Conservation (phyloP, 2,797 vertebrate genomes). For the Muraenolepis orangiensis region DNA sequence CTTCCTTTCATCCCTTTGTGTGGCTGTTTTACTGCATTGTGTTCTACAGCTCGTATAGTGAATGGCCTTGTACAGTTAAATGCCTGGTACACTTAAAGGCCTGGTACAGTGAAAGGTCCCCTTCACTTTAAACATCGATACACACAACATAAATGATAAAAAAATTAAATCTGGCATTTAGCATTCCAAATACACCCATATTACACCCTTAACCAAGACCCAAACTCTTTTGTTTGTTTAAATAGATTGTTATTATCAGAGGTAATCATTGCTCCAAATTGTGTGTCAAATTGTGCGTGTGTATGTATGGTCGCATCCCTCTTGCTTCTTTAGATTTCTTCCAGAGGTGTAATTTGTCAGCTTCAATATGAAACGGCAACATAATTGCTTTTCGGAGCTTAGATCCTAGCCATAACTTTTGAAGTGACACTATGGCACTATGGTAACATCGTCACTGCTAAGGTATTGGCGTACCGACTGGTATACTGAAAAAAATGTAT, state of each 20-base stretch:
- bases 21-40: too few relatives aligned
- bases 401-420: neutral
- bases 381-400: conserved; percentile 3
- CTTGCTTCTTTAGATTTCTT: neutral
- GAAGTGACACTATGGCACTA: neutral
- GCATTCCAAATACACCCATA: neutral
- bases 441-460: neutral
- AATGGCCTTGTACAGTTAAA: too few relatives aligned
- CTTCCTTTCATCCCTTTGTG: too few relatives aligned
- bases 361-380: neutral
- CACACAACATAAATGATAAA: neutral
- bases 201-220: neutral
- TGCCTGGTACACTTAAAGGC: too few relatives aligned
- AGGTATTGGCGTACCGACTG: neutral
- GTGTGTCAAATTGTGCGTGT: neutral
- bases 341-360: neutral
- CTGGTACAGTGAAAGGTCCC: too few relatives aligned
- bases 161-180: neutral
- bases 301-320: neutral
- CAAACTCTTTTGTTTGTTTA: too few relatives aligned
- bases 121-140: neutral
- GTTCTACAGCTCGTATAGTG: too few relatives aligned
- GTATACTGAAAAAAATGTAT: neutral
- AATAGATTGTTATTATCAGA: neutral
- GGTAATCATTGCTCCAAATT: neutral